phyloP scores from a whole-genome alignment of 2,113 vertebrate species.

The Garra rufa region DNA sequence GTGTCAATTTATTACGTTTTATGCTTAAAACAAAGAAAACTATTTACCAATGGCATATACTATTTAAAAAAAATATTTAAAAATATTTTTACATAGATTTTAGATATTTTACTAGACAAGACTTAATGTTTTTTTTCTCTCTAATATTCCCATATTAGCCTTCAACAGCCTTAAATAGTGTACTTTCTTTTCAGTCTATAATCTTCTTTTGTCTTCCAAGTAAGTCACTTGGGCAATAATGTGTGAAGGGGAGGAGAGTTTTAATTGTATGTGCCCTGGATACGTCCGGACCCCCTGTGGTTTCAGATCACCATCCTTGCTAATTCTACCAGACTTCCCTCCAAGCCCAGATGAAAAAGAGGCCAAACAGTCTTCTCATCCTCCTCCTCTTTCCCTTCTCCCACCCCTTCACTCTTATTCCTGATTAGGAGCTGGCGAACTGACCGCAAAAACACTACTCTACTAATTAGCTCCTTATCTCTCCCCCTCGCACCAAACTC shows the following conservation, averaged over 20 bases:
- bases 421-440: not conserved
- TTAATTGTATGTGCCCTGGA: conserved; percentile 29
- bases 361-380: conserved; percentile 44
- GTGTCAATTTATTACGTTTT: not conserved
- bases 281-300: conserved; percentile 23
- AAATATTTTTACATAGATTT: not conserved
- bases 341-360: conserved; percentile 33
- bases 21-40: not conserved
- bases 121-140: not conserved
- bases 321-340: conserved; percentile 32
- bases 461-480: conserved; percentile 79
- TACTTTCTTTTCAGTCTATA: not conserved
- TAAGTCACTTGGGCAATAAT: conserved; percentile 23
- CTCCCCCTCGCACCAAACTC: conserved; percentile 50
- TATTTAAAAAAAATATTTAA: not conserved
- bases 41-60: not conserved
- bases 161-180: not conserved
- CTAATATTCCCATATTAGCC: not conserved
- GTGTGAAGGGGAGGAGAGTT: conserved; percentile 12
- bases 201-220: conserved; percentile 1
- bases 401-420: conserved; percentile 29
- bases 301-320: conserved; percentile 36
- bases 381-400: conserved; percentile 15
- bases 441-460: conserved; percentile 48
- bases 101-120: not conserved